A percentile compares a stretch with the other conserved stretches of the same genome.
Conservation (phyloP, 2,797 vertebrate species). For the Erethizon dorsatum region DNA sequence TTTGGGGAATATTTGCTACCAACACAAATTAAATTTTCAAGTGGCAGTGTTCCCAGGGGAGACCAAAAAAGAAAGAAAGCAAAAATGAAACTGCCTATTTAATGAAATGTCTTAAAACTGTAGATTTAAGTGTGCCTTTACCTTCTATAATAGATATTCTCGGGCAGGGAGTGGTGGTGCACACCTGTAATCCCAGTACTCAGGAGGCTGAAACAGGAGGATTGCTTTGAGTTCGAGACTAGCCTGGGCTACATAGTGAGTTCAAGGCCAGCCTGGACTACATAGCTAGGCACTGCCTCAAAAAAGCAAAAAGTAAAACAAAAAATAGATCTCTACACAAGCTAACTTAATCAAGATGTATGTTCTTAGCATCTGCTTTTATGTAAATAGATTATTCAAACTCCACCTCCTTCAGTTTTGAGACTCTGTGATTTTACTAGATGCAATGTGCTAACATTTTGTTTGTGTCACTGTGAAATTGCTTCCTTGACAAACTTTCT, state of each 20-base stretch:
- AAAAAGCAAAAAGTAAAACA: neutral
- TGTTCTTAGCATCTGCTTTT: slow-evolving; percentile 48
- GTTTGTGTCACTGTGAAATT: slow-evolving; percentile 73
- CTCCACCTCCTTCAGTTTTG: slow-evolving; percentile 77
- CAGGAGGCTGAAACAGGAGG: neutral
- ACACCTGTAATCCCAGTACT: neutral
- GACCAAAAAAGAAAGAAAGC: slow-evolving; percentile 46
- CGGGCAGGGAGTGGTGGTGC: neutral
- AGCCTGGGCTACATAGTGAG: neutral
- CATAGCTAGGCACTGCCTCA: neutral
- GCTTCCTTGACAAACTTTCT: slow-evolving; percentile 74
- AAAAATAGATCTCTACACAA: neutral
- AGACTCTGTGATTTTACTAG: slow-evolving; percentile 77
- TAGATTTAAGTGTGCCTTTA: slow-evolving; percentile 48
- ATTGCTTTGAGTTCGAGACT: neutral
- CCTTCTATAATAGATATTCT: slow-evolving; percentile 18
- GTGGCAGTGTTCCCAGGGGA: slow-evolving; percentile 43
- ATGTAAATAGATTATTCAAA: slow-evolving; percentile 73
- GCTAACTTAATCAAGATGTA: slow-evolving; percentile 28
- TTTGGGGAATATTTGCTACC: slow-evolving; percentile 53
- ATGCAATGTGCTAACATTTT: slow-evolving; percentile 77
- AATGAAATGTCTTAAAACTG: slow-evolving; percentile 31
- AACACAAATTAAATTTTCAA: slow-evolving; percentile 72
- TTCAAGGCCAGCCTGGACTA: neutral
- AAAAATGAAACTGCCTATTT: slow-evolving; percentile 11